These are phyloP conservation scores for Rhagonycha lutea DNA, from an alignment of 2,888 invertebrate species.

Conservation along the genomic window DNA sequence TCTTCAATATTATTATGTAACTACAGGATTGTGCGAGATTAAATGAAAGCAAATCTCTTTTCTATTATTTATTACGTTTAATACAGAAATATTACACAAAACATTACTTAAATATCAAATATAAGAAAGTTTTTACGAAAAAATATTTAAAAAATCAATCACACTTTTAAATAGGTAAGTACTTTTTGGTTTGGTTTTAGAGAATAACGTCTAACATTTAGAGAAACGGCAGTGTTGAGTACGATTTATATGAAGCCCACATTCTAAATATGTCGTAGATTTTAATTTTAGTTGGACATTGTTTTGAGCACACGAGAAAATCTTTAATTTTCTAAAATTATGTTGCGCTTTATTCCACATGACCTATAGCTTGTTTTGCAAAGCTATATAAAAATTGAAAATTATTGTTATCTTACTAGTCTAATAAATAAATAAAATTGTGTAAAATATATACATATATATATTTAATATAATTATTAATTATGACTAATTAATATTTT, in stretches of 20 bases:
- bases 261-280: slow-evolving; percentile 38
- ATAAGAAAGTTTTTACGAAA: slow-evolving; percentile 31
- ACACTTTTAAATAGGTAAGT: slow-evolving; percentile 23
- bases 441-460: slow-evolving; percentile 34
- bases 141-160: slow-evolving; percentile 25
- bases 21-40: too few relatives aligned
- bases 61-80: slow-evolving; percentile 36
- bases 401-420: slow-evolving; percentile 7
- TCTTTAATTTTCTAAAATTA: slow-evolving; percentile 6
- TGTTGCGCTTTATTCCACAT: neutral
- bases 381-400: slow-evolving; percentile 16
- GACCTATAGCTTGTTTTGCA: neutral
- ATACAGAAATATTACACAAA: slow-evolving; percentile 38
- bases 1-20: too few relatives aligned
- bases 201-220: slow-evolving; percentile 32
- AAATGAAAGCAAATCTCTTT: slow-evolving; percentile 2
- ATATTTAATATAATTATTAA: neutral
- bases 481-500: slow-evolving; percentile 25
- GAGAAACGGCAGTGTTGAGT: slow-evolving; percentile 52
- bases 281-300: slow-evolving; percentile 41
- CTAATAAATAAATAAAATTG: slow-evolving; percentile 32
- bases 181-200: slow-evolving; percentile 13
- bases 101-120: slow-evolving; percentile 39
- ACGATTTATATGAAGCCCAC: slow-evolving; percentile 46
- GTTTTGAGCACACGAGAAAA: slow-evolving; percentile 40